Percentiles rank a stretch among this genome's conserved stretches.
phyloP scores from a whole-genome alignment of 1,140 invertebrate species.

The Armadillidium nasatum region DNA sequence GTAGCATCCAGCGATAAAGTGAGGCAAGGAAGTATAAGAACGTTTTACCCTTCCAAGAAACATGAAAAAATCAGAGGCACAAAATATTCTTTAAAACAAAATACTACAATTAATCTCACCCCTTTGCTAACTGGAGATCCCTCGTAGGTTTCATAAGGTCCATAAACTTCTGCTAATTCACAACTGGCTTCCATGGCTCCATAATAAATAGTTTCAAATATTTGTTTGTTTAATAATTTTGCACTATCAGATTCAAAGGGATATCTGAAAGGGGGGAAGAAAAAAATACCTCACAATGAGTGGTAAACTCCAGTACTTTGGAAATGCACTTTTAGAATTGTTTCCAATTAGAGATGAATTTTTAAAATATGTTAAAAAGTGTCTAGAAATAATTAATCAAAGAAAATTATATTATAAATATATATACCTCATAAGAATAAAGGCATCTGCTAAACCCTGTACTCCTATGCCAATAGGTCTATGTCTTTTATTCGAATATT shows the following conservation, averaged over 20 bases:
- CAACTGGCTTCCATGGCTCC: conserved; percentile 94
- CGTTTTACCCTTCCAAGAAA: too few relatives aligned
- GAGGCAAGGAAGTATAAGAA: too few relatives aligned
- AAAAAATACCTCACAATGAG: conserved; percentile 3
- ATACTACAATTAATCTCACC: conserved; percentile 50
- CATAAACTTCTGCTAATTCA: conserved; percentile 81
- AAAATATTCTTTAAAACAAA: too few relatives aligned
- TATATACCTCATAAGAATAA: conserved; percentile 81
- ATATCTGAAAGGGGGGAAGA: conserved; percentile 29
- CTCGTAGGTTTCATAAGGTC: conserved; percentile 84
- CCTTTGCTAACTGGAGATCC: conserved; percentile 92
- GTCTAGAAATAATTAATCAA: too few relatives aligned
- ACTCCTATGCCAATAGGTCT: conserved; percentile 94
- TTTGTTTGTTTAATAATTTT: conserved; percentile 82
- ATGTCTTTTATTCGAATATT: conserved; percentile 82
- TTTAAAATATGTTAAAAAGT: too few relatives aligned
- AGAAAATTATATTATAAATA: too few relatives aligned
- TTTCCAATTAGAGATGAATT: too few relatives aligned
- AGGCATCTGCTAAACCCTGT: conserved; percentile 94
- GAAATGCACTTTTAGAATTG: not conserved
- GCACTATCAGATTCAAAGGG: conserved; percentile 65
- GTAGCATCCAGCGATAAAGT: too few relatives aligned
- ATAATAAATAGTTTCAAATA: conserved; percentile 98
- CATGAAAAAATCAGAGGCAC: too few relatives aligned
- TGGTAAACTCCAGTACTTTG: too few relatives aligned